These are phyloP conservation scores for Okapia johnstoni DNA, from an alignment of 2,113 vertebrate genomes.

Conservation along the genomic window DNA sequence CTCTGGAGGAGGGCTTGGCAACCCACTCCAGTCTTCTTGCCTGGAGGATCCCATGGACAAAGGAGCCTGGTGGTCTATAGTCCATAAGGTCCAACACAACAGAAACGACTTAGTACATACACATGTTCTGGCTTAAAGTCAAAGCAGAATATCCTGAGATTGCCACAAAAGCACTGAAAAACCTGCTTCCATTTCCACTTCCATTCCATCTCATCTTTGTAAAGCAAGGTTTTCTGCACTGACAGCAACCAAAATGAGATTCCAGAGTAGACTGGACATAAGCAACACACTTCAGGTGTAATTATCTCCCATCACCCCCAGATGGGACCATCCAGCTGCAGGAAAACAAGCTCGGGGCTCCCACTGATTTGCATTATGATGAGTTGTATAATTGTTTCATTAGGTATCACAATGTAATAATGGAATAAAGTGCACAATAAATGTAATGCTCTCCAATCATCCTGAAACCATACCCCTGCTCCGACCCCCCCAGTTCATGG, in stretches of 20 bases:
- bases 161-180: neutral
- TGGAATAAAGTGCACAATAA: neutral
- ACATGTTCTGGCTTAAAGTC: neutral
- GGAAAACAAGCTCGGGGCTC: neutral
- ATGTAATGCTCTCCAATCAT: neutral
- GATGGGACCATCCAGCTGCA: neutral
- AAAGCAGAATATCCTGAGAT: neutral
- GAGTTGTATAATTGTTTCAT: neutral
- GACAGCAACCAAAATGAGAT: neutral
- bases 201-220: neutral
- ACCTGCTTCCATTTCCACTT: neutral
- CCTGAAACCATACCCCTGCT: neutral
- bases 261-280: neutral
- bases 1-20: neutral
- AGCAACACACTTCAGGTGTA: neutral
- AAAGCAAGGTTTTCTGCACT: neutral
- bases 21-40: neutral
- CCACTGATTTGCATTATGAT: neutral
- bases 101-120: neutral
- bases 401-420: neutral
- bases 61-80: neutral
- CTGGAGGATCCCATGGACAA: neutral
- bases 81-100: neutral
- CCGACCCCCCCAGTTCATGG: neutral
- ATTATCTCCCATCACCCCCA: neutral